These are phyloP conservation scores for Rhopalosiphum nymphaeae DNA, from an alignment of 2,888 invertebrate species.

Conservation along the genomic window DNA sequence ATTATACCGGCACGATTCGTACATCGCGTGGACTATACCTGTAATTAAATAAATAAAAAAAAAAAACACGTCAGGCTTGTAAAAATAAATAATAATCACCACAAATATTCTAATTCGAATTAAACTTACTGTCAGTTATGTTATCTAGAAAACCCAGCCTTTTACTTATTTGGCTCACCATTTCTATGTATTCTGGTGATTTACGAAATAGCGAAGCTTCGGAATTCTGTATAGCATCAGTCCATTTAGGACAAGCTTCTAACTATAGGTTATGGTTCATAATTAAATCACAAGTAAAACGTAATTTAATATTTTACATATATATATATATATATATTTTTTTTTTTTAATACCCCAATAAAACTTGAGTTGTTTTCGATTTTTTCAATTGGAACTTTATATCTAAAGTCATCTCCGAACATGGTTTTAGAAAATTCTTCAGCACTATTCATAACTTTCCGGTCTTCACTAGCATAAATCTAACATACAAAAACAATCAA, in stretches of 20 bases:
- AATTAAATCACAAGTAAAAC: neutral
- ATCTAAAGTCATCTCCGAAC: slow-evolving; percentile 48
- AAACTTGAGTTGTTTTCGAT: slow-evolving; percentile 34
- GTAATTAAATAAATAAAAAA: no score
- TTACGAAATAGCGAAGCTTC: slow-evolving; percentile 36
- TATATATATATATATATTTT: neutral
- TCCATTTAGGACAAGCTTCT: slow-evolving; percentile 51
- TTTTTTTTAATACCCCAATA: slow-evolving; percentile 38
- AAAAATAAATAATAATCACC: neutral
- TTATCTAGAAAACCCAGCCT: slow-evolving; percentile 55
- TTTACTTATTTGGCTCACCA: slow-evolving; percentile 54
- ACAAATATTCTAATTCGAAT: no score
- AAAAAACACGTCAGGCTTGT: neutral
- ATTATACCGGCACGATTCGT: slow-evolving; percentile 85
- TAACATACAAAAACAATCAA: neutral
- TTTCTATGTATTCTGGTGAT: slow-evolving; percentile 34
- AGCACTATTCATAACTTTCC: slow-evolving; percentile 58
- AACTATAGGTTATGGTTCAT: neutral
- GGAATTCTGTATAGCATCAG: neutral
- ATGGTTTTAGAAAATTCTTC: slow-evolving; percentile 51
- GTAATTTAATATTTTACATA: neutral
- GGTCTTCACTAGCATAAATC: slow-evolving; percentile 52
- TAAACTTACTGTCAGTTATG: slow-evolving; percentile 52
- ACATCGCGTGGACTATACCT: slow-evolving; percentile 76
- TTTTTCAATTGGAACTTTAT: slow-evolving; percentile 44